These are phyloP conservation scores for Laticauda laticaudata DNA, from an alignment of 2,113 vertebrate genomes.

Conservation along the genomic window DNA sequence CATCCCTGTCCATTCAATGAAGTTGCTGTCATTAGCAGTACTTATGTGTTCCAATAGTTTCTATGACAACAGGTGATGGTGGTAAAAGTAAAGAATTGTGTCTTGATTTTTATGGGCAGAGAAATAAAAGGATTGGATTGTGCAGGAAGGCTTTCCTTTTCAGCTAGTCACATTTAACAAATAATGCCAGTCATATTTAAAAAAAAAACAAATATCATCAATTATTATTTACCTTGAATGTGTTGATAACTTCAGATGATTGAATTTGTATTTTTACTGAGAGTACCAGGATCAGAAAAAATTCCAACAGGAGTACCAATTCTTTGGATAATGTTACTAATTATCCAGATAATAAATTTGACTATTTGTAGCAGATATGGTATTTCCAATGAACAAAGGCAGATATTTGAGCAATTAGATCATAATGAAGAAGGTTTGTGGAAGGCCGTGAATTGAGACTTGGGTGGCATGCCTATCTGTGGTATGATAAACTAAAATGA, in stretches of 20 bases:
- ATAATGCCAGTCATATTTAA: neutral
- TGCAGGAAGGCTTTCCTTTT: conserved; percentile 49
- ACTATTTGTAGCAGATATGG: neutral
- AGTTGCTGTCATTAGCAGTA: conserved; percentile 68
- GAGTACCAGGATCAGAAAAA: neutral
- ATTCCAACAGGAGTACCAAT: too few species aligned
- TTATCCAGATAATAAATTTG: neutral
- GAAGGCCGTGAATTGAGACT: neutral
- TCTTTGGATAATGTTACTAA: neutral
- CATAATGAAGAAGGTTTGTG: neutral
- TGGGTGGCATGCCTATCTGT: neutral
- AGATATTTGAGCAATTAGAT: neutral
- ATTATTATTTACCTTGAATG: conserved; percentile 10
- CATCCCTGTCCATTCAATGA: conserved; percentile 62
- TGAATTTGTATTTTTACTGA: neutral
- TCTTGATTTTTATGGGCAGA: conserved; percentile 62
- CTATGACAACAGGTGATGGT: conserved; percentile 73
- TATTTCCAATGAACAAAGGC: neutral
- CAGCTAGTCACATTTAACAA: conserved; percentile 44
- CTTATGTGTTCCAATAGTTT: conserved; percentile 69
- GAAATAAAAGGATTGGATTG: conserved; percentile 57
- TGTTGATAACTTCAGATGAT: conserved; percentile 16
- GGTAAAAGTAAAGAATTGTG: conserved; percentile 70
- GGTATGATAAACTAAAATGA: neutral
- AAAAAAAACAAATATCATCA: conserved; percentile 34